Evolutionary conservation across 2,113 vertebrate species (phyloP).

Genomic region (Hyperopisus bebe): DNA sequence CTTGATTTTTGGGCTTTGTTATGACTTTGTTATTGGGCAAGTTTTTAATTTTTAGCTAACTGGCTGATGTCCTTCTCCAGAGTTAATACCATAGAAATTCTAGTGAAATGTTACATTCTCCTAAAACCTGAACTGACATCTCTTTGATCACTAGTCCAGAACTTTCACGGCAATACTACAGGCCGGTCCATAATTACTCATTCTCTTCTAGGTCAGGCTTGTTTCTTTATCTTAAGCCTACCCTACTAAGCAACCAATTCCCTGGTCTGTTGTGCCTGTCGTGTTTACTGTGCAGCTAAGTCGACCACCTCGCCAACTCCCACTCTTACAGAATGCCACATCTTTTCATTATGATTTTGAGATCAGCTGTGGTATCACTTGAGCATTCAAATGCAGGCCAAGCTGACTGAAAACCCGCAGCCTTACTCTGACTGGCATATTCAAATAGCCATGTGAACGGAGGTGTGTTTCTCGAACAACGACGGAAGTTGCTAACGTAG

Average conservation of each 20-base stretch:
- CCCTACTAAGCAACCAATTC: background rate
- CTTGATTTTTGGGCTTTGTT: background rate
- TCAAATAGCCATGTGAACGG: background rate
- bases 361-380: background rate
- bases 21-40: background rate
- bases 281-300: background rate
- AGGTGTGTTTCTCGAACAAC: no score
- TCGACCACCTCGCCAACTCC: background rate
- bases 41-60: background rate
- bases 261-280: background rate
- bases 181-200: background rate
- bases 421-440: background rate
- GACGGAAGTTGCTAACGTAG: no score
- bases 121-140: background rate
- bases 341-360: background rate
- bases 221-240: background rate
- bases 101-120: background rate
- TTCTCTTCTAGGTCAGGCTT: background rate
- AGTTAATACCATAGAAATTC: background rate
- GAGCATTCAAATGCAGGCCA: background rate
- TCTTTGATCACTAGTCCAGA: background rate
- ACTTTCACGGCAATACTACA: background rate
- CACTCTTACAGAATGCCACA: background rate
- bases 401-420: background rate
- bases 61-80: background rate